Base-by-base conservation (phyloP, 2,888 invertebrate genomes). In the Zootermopsis nevadensis region DNA sequence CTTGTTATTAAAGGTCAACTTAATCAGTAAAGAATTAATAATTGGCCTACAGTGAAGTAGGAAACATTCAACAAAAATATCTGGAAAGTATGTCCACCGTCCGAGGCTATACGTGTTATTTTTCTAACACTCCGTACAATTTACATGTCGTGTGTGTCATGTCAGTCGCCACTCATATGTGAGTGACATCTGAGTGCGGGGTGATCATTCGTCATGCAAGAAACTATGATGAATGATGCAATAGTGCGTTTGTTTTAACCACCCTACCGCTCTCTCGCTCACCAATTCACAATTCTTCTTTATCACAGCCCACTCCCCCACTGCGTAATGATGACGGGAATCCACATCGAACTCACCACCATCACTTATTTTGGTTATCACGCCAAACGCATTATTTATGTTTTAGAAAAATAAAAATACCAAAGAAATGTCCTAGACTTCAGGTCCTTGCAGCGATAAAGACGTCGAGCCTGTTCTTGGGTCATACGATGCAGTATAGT, bases 141-240 rank as follows among this genome's bases (percentile, higher is more conserved):
- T 27, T 38, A 35, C 74, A 74, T 74, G 74, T 38, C 35, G 79
- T 79, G 79, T 55, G 79, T 60, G 79, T n/a, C 66, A 35, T 79
- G 79, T 79, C 79, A 79, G 6, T 66, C 38, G 12, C 33, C 38
- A 27, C 79, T 79, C 79, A 35, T 4, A 38, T 79, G 79, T 79
- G 79, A 79, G n/a, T 79, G 79, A 66, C 79, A 79, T 15, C 35
- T 19, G 35, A 60, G 35, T n/a, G 79, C 79, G 35, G 35, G 35
- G 24, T 35, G n/a, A 66, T 79, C 79, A 35, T 79, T 7, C 60
- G 79, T 79, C 79, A 79, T 35, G 31, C 30, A 35, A 35, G 60
- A 79, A 79, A 79, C 79, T 79, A 79, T 79, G 79, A 79, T 79
- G 79, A 79, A 79, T 79, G 79, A 66, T 79, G 60, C 15, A 35